Evolutionary conservation across 2,113 vertebrate species (phyloP).

Genomic region (Lampris megalopsis): DNA sequence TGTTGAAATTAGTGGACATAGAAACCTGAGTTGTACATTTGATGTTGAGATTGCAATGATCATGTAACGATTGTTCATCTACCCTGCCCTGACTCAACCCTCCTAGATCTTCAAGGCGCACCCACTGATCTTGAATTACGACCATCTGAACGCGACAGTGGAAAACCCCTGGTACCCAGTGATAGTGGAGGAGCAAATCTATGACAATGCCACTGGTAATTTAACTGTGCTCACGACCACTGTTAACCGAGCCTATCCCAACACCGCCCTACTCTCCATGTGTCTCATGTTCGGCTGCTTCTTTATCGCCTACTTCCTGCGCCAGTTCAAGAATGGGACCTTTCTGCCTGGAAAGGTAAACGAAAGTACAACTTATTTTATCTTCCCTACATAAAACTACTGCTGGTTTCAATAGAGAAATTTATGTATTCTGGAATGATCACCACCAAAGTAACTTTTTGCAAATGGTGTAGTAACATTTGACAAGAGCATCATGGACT

Average conservation of each 20-base stretch:
- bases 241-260: conserved; percentile 78
- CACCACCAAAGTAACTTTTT: no score
- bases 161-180: conserved; percentile 77
- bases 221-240: conserved; percentile 11
- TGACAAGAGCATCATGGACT: no score
- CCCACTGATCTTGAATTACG: conserved; percentile 83
- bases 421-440: no score
- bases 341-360: conserved; percentile 93
- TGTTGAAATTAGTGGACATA: neutral
- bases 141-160: conserved; percentile 67
- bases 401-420: neutral
- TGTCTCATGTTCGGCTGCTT: conserved; percentile 95
- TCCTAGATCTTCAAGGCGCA: conserved; percentile 85
- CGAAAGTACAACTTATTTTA: neutral
- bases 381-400: neutral
- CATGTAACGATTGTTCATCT: neutral
- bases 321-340: conserved; percentile 94
- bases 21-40: neutral
- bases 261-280: conserved; percentile 95
- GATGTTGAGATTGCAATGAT: no score
- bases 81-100: conserved; percentile 8
- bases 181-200: conserved; percentile 43
- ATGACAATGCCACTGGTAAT: conserved; percentile 69
- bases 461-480: no score
- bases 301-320: conserved; percentile 90